These are phyloP conservation scores for Baccha elongata DNA, from an alignment of 2,888 invertebrate genomes.

Conservation along the genomic window DNA sequence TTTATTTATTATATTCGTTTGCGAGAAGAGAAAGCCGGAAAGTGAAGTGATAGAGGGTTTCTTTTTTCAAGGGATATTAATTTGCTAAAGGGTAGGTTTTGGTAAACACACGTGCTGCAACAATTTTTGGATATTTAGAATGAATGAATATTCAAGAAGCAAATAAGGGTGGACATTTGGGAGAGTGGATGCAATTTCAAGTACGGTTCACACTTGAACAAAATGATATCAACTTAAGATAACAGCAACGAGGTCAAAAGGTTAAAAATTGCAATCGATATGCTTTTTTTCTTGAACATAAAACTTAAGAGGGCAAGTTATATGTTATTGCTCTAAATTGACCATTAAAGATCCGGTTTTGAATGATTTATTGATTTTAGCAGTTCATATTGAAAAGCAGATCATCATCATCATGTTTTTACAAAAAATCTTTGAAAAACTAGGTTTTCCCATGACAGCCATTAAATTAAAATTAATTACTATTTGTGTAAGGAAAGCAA, in stretches of 20 bases:
- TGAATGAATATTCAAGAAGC: constrained; percentile 12
- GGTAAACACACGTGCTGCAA: constrained; percentile 66
- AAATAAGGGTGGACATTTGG: constrained; percentile 6
- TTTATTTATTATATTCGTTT: constrained; percentile 50
- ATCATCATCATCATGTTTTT: no score
- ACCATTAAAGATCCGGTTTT: not conserved
- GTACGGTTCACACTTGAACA: constrained; percentile 1
- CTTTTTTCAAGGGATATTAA: constrained; percentile 29
- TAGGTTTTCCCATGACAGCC: no score
- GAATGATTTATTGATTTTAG: not conserved
- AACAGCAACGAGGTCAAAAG: constrained; percentile 15
- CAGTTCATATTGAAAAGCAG: not conserved
- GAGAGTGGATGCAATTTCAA: not conserved
- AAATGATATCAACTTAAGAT: not conserved
- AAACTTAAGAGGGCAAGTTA: not conserved
- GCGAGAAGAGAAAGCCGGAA: constrained; percentile 31
- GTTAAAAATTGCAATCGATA: constrained; percentile 32
- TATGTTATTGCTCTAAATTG: not conserved
- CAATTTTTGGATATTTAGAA: constrained; percentile 20
- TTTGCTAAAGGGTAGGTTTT: constrained; percentile 64
- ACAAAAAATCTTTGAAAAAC: no score
- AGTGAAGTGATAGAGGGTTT: constrained; percentile 12
- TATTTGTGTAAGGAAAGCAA: no score
- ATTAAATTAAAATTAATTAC: no score
- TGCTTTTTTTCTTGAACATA: not conserved